Evolutionary conservation across 2,113 vertebrate genomes (phyloP), one percentile per base, ranked within the genome.

Genomic region (Struthio camelus): DNA sequence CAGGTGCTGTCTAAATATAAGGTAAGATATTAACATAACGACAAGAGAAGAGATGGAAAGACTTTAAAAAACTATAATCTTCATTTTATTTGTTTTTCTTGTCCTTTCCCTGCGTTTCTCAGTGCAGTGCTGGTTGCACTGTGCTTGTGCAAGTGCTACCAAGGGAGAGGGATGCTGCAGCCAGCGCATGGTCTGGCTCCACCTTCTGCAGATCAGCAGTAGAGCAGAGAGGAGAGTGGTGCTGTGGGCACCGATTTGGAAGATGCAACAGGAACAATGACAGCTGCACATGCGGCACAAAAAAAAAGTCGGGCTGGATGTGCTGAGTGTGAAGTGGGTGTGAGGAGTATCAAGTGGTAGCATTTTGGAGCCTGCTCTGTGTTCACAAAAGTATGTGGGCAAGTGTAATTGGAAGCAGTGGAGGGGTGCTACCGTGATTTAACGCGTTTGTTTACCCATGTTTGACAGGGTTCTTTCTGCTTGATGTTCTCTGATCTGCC

Each of bases 131-230:
- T 15, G 10, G 53, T 1, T 3, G 71, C 67, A 44, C 36, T 36
- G 3, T 16, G 54, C 80, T 56, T 62, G 67, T 0, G 1, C 28
- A 2, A 3, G 27, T 3, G 3, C 50, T 53, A 36, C 32, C 4
- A 1, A 5, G 18, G 54, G 80, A 36, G 44, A 20, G 46, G 10
- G 69, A 77, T 14, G 3, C 40, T 6, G 1, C 38, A 46, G 53
- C 66, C 64, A 50, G 24, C 25, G 4, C 38, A 18, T 9, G 40
- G 51, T 14, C 12, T 7, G 4, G n/a, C 53, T 62, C 59, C 56
- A 65, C 42, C 76, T 85, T 22, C 85, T 50, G 51, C 65, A 11
- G 4, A 7, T 53, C 1, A 0, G 56, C 38, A 42, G 56, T 4
- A 16, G 19, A n/a, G 62, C 80, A 30, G 62, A 5, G 46, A 75